A percentile compares a stretch with the other conserved stretches of the same genome.
Conservation (phyloP, 1,140 invertebrate genomes). For the Holcopasites calliopsidis region DNA sequence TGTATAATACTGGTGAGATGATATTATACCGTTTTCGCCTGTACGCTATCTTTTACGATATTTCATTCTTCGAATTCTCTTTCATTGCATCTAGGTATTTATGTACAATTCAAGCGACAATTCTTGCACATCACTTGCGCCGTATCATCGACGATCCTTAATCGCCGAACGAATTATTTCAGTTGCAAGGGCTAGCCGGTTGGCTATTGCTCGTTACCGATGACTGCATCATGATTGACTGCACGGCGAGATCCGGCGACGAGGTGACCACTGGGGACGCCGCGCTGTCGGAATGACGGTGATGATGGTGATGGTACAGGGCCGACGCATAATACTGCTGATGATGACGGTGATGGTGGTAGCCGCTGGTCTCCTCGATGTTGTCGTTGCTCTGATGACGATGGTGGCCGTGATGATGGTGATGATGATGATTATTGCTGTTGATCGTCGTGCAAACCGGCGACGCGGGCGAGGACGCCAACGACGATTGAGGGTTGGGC, state of each 20-base stretch:
- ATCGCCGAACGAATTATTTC: not conserved
- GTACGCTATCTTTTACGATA: not conserved
- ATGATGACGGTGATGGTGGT: slow-evolving; percentile 68
- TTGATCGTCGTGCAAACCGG: slow-evolving; percentile 60
- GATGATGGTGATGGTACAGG: slow-evolving; percentile 76
- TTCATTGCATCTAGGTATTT: not conserved
- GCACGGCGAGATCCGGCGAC: slow-evolving; percentile 61
- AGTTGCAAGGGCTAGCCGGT: slow-evolving; percentile 75
- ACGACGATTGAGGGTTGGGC: slow-evolving; percentile 64
- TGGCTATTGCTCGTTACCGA: slow-evolving; percentile 66
- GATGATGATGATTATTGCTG: slow-evolving; percentile 63
- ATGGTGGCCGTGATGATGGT: slow-evolving; percentile 61
- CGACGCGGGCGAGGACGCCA: slow-evolving; percentile 57
- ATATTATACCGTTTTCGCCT: slow-evolving; percentile 12
- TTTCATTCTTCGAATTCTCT: not conserved
- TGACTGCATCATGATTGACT: slow-evolving; percentile 70
- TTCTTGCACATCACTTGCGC: not conserved
- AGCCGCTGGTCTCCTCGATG: slow-evolving; percentile 60
- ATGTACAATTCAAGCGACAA: not conserved
- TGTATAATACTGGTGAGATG: slow-evolving; percentile 44
- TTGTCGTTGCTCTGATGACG: slow-evolving; percentile 57
- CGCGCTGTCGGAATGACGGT: slow-evolving; percentile 66
- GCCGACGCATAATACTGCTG: slow-evolving; percentile 79
- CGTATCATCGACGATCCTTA: not conserved
- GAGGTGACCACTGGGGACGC: slow-evolving; percentile 34